Conservation (phyloP, 2,888 invertebrate species). For the Luperina nickerlii region DNA sequence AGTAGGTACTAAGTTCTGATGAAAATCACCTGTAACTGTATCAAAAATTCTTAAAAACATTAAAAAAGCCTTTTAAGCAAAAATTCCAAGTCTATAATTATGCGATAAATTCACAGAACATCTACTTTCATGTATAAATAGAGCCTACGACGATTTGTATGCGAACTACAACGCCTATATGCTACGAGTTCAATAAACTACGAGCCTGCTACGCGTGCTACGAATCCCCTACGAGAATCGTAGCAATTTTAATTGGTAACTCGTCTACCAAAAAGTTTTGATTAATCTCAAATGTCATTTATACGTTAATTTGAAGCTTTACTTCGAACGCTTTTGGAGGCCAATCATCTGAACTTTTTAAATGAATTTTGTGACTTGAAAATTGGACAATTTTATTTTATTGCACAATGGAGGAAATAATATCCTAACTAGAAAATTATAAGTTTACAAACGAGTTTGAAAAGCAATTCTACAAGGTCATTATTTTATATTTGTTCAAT, state of each 20-base stretch:
- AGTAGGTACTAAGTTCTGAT: too few relatives aligned
- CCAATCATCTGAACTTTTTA: conserved; percentile 45
- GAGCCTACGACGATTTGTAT: conserved; percentile 50
- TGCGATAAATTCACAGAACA: conserved; percentile 34
- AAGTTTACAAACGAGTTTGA: conserved; percentile 29
- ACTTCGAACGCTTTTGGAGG: conserved; percentile 40
- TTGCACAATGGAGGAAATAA: conserved; percentile 29
- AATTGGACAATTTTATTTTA: conserved; percentile 41
- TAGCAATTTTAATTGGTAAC: conserved; percentile 65
- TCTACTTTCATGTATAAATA: conserved; percentile 47
- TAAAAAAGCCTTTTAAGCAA: neutral
- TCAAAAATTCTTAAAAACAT: neutral
- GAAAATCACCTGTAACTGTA: neutral
- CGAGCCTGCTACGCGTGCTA: conserved; percentile 59
- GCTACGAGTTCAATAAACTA: conserved; percentile 59
- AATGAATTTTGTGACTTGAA: conserved; percentile 51
- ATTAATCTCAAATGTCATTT: conserved; percentile 65
- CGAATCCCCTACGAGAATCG: conserved; percentile 64
- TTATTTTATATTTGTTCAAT: conserved; percentile 27
- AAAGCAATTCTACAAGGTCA: conserved; percentile 33
- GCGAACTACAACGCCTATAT: conserved; percentile 47
- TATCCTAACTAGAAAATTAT: conserved; percentile 17
- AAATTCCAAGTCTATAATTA: conserved; percentile 15
- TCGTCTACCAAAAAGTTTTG: conserved; percentile 64
- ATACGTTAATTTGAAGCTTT: conserved; percentile 53